Evolutionary conservation across 2,888 invertebrate species (phyloP), one percentile per base, ranked within the genome.

Genomic region (Ectemnius lituratus): DNA sequence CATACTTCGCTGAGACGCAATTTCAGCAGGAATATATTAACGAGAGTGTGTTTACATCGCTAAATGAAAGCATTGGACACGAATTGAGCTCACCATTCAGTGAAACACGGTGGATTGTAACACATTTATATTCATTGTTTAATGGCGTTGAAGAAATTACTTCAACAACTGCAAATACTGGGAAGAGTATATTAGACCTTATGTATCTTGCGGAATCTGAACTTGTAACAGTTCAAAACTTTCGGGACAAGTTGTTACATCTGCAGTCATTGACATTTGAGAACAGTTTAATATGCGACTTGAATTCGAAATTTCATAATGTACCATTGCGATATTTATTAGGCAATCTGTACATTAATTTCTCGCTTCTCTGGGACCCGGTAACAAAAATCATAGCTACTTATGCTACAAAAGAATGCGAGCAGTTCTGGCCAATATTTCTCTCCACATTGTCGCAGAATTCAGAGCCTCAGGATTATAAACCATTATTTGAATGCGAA

Each of bases 281-380:
- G 5, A 83, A 82, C 27, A 74, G 76, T 5, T 62, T 83, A 4
- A 16, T 94, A 73, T 92, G 92, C 4, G 92, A 93, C 65, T 71
- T 90, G 84, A 91, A 93, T 62, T 92, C 93, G 0, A 92, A 92
- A 5, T 95, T 93, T 81, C 92, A 93, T 84, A 91, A 93, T 81
- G 93, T 95, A 84, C 94, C 95, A 0, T 88, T 99, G 20, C 93
- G 95, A 75, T 97, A 96, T 85, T 92, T 98, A 85, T 92, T 98
- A 46, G 97, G 98, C 1, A 93, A 94, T 73, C 91, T 98, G 62
- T 96, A 96, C 89, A 92, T 96, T 20, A 98, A 98, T 89, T 98
- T 99, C 86, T 95, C 96, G 82, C 92, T 97, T 14, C 89, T 99
- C 0, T 98, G 98, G 98, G 95, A 96, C 76, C 97, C 98, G 0